Percentiles rank a stretch among this genome's conserved stretches.
Evolutionary conservation across 2,888 invertebrate genomes (phyloP).

Genomic region (Macaria liturata): DNA sequence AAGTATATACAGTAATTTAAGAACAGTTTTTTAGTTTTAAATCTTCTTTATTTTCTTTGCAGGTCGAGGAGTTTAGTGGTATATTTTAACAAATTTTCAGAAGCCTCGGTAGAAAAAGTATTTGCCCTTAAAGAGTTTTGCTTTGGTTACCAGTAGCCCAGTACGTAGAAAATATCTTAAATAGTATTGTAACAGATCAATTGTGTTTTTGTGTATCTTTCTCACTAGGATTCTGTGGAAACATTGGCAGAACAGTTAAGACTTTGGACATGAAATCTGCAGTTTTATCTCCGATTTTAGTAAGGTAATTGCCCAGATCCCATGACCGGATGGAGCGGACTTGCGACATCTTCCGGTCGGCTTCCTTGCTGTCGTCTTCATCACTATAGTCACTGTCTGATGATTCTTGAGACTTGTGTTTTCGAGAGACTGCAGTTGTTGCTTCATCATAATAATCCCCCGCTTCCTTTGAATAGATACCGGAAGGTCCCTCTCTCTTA

Average conservation of each 20-base stretch:
- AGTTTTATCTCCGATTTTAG: constrained; percentile 47
- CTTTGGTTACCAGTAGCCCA: no score
- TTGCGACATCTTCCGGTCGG: constrained; percentile 32
- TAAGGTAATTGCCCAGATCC: constrained; percentile 39
- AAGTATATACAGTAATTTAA: no score
- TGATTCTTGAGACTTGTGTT: constrained; percentile 29
- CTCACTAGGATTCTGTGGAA: constrained; percentile 45
- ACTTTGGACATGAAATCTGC: constrained; percentile 42
- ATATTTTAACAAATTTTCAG: no score
- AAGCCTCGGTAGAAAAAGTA: no score
- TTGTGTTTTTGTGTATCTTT: neutral
- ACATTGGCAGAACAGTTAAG: constrained; percentile 55
- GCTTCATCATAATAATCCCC: constrained; percentile 56
- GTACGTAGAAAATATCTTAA: no score
- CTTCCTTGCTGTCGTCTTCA: constrained; percentile 52
- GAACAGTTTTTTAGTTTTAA: no score
- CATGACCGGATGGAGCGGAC: constrained; percentile 51
- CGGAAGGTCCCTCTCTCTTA: constrained; percentile 39
- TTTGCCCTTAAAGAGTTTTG: no score
- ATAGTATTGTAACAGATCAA: no score
- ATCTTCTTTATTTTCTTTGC: no score
- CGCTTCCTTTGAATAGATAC: constrained; percentile 36
- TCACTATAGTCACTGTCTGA: constrained; percentile 47
- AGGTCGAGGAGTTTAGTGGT: no score
- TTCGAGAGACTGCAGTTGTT: constrained; percentile 40